A percentile compares a stretch with the other conserved stretches of the same genome.
Evolutionary conservation across 2,888 invertebrate genomes (phyloP).

Genomic region (Resseliella maxima): DNA sequence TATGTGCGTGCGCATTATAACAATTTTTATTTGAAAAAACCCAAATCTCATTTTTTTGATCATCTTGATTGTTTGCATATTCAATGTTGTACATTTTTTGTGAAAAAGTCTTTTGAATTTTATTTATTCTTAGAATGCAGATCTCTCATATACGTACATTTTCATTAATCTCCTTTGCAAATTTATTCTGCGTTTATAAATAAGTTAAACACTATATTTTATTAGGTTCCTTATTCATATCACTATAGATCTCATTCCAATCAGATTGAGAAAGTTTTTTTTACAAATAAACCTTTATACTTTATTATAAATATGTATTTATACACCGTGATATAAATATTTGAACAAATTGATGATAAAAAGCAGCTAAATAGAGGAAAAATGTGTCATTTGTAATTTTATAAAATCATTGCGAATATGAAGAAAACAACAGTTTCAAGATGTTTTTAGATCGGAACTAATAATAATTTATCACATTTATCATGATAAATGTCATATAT

Average conservation of each 20-base stretch:
- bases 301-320: not conserved
- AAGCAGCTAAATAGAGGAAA: not conserved
- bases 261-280: not conserved
- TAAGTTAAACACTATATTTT: not conserved
- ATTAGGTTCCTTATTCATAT: not conserved
- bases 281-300: not conserved
- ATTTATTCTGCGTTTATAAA: not conserved
- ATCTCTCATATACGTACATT: no score
- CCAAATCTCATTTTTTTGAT: not conserved
- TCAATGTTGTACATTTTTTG: no score
- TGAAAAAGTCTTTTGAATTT: not conserved
- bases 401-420: no score
- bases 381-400: no score
- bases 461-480: no score
- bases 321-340: not conserved
- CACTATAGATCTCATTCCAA: not conserved
- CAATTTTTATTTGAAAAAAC: not conserved
- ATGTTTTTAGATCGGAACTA: no score
- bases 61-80: not conserved
- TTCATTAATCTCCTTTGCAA: not conserved
- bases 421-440: no score
- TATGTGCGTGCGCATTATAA: not conserved
- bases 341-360: not conserved
- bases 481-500: no score
- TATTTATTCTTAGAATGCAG: no score